These are phyloP conservation scores for Atractosteus spatula DNA, from an alignment of 2,113 vertebrate species.

Conservation along the genomic window DNA sequence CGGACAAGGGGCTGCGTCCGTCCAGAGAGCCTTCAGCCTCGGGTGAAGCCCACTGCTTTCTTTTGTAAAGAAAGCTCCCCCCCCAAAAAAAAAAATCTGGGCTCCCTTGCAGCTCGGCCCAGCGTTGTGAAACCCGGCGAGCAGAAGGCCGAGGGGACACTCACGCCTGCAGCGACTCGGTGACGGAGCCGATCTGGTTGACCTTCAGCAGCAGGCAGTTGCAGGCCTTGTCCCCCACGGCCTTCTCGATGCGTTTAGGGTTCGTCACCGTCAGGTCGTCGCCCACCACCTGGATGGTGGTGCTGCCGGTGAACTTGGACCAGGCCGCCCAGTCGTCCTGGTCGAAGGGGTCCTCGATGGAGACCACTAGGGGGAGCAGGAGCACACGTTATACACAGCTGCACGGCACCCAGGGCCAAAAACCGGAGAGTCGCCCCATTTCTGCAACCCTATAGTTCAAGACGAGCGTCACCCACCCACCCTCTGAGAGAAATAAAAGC, in stretches of 20 bases:
- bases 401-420: too few relatives aligned
- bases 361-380: slow-evolving; percentile 75
- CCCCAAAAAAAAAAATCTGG: background rate
- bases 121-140: background rate
- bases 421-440: too few relatives aligned
- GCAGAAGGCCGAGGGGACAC: slow-evolving; percentile 39
- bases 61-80: background rate
- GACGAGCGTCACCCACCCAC: too few relatives aligned
- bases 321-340: slow-evolving; percentile 96
- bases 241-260: slow-evolving; percentile 90
- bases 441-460: too few relatives aligned
- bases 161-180: slow-evolving; percentile 94
- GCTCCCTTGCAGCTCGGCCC: background rate
- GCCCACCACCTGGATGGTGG: slow-evolving; percentile 90
- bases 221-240: slow-evolving; percentile 81
- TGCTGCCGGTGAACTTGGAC: slow-evolving; percentile 82
- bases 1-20: too few relatives aligned
- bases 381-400: too few relatives aligned
- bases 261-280: slow-evolving; percentile 97
- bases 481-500: too few relatives aligned
- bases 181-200: slow-evolving; percentile 97
- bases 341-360: slow-evolving; percentile 97
- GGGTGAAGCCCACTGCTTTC: too few relatives aligned
- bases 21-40: too few relatives aligned
- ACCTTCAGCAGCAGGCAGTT: slow-evolving; percentile 98